A percentile compares a stretch with the other conserved stretches of the same genome.
Evolutionary conservation across 2,113 vertebrate species (phyloP).

Genomic region (Charina bottae): DNA sequence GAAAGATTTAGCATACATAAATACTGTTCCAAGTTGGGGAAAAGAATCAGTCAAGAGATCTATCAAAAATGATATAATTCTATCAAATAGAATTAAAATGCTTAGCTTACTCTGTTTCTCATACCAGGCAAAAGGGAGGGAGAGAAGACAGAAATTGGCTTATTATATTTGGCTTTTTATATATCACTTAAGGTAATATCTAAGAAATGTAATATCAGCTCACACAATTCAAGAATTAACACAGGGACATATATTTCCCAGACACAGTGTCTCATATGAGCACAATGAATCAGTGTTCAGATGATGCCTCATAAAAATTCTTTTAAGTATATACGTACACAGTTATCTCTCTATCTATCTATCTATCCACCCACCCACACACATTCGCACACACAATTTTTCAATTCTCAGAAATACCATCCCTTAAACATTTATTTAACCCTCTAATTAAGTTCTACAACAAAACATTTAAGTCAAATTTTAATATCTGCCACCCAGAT

Average conservation of each 20-base stretch:
- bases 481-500: neutral
- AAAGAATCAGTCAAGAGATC: rapidly evolving
- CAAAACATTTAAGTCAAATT: conserved; percentile 1
- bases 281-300: conserved; percentile 65
- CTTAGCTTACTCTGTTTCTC: conserved; percentile 8
- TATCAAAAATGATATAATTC: neutral
- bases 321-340: conserved; percentile 69
- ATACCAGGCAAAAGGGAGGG: neutral
- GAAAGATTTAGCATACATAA: neutral
- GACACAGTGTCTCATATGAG: conserved; percentile 19
- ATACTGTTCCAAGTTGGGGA: neutral
- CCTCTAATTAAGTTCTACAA: neutral
- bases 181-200: neutral
- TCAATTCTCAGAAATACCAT: conserved; percentile 75
- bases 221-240: neutral
- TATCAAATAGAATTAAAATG: conserved; percentile 3
- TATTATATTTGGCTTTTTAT: neutral
- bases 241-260: neutral
- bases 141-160: neutral
- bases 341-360: neutral
- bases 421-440: conserved; percentile 24
- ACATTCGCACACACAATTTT: conserved; percentile 52
- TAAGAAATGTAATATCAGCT: neutral
- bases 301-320: conserved; percentile 73
- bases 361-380: conserved; percentile 50